These are phyloP conservation scores for Papilio polytes DNA, from an alignment of 1,140 invertebrate genomes.

Conservation along the genomic window DNA sequence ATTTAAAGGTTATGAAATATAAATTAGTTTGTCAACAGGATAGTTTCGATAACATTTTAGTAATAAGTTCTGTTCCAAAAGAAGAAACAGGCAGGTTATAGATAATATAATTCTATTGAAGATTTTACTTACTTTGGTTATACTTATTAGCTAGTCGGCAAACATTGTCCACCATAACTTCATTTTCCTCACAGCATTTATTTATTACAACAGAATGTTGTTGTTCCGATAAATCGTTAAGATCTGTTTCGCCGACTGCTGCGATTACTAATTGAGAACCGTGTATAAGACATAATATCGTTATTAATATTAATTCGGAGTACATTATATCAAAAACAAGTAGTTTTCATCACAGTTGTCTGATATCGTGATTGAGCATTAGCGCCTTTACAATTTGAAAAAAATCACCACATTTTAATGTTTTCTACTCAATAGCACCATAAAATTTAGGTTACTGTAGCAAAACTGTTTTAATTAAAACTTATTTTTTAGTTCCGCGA, in stretches of 20 bases:
- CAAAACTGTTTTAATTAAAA: not conserved
- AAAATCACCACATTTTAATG: not conserved
- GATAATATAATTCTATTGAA: slow-evolving; percentile 35
- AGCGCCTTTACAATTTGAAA: not conserved
- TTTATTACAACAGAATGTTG: slow-evolving; percentile 84
- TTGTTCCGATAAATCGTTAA: slow-evolving; percentile 75
- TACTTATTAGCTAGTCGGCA: slow-evolving; percentile 86
- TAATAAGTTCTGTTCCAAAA: no score
- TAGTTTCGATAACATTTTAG: not conserved
- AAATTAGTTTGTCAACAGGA: not conserved
- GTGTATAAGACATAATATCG: slow-evolving; percentile 30
- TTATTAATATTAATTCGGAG: slow-evolving; percentile 39
- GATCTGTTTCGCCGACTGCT: slow-evolving; percentile 65
- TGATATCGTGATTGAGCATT: not conserved
- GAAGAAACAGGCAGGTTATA: not conserved
- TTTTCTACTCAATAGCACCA: not conserved
- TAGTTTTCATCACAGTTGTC: slow-evolving; percentile 20
- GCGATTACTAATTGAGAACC: slow-evolving; percentile 42
- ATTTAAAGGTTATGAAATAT: not conserved
- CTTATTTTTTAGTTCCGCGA: slow-evolving; percentile 6
- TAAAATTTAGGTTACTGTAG: not conserved
- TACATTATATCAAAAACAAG: slow-evolving; percentile 43
- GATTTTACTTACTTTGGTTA: slow-evolving; percentile 79
- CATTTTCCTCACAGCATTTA: slow-evolving; percentile 90
- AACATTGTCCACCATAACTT: slow-evolving; percentile 87